Evolutionary conservation across 1,140 invertebrate species (phyloP).

Genomic region (Teleopsis dalmanni): DNA sequence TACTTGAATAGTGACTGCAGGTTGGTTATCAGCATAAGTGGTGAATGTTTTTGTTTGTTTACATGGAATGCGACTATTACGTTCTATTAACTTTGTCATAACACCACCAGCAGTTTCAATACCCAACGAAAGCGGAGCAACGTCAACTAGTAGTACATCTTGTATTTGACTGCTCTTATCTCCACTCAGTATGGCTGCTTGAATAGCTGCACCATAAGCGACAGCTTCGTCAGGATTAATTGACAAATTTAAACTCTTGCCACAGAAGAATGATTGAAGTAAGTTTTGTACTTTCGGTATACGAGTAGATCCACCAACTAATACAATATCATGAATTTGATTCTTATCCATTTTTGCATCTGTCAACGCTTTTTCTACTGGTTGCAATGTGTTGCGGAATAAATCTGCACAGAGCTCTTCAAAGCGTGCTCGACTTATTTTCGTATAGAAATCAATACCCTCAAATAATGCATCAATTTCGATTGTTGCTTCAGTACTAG

Average conservation of each 20-base stretch:
- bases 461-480: constrained; percentile 68
- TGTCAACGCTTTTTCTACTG: constrained; percentile 64
- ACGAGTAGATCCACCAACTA: constrained; percentile 56
- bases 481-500: constrained; percentile 60
- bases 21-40: constrained; percentile 65
- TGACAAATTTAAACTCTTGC: constrained; percentile 58
- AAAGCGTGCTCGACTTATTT: constrained; percentile 72
- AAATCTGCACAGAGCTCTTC: constrained; percentile 83
- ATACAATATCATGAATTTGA: constrained; percentile 56
- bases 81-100: constrained; percentile 58
- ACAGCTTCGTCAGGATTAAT: constrained; percentile 73
- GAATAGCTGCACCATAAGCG: constrained; percentile 61
- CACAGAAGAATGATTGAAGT: constrained; percentile 54
- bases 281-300: constrained; percentile 58
- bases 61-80: constrained; percentile 57
- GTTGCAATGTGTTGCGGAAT: constrained; percentile 58
- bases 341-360: constrained; percentile 70
- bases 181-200: constrained; percentile 65
- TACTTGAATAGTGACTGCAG: constrained; percentile 59
- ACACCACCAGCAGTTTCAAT: constrained; percentile 54
- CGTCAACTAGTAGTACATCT: constrained; percentile 51
- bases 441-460: constrained; percentile 78
- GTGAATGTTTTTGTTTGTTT: constrained; percentile 59
- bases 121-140: constrained; percentile 52
- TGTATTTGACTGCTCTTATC: constrained; percentile 50